These are phyloP conservation scores for Megalopta genalis DNA, from an alignment of 1,140 invertebrate species.

Conservation along the genomic window DNA sequence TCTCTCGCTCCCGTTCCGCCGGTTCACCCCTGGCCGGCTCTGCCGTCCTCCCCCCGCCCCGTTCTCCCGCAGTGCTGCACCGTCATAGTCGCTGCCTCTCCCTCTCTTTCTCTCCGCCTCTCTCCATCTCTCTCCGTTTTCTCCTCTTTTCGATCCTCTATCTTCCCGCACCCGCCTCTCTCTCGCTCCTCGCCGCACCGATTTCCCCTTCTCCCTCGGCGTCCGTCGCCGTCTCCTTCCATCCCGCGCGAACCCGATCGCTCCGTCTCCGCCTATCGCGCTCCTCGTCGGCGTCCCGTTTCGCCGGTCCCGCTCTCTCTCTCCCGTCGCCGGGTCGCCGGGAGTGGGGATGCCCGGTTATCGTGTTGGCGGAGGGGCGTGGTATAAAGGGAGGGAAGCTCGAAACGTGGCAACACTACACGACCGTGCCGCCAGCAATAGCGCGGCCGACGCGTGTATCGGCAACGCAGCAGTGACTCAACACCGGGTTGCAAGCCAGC, in stretches of 20 bases:
- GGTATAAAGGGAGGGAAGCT: conserved; percentile 33
- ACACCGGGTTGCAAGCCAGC: conserved; percentile 55
- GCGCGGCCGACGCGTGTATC: conserved; percentile 17
- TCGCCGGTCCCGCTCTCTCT: no score
- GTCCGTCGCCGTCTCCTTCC: no score
- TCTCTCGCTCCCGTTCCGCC: not conserved
- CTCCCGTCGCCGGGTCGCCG: conserved; percentile 17
- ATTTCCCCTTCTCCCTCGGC: no score
- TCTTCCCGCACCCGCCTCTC: no score
- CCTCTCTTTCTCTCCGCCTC: not conserved
- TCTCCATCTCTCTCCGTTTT: no score
- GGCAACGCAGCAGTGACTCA: conserved; percentile 76
- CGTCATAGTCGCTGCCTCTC: conserved; percentile 5
- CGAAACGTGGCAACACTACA: conserved; percentile 65
- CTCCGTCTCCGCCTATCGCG: no score
- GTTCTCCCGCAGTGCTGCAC: not conserved
- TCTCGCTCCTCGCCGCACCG: no score
- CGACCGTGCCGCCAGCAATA: conserved; percentile 3
- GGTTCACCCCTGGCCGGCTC: no score
- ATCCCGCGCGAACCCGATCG: no score
- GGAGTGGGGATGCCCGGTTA: conserved; percentile 49
- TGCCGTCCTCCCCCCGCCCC: no score
- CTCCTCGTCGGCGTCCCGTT: not conserved
- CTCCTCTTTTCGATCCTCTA: no score
- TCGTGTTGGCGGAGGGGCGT: conserved; percentile 49